Percentiles rank a stretch among this genome's conserved stretches.
Evolutionary conservation across 1,140 invertebrate species (phyloP).

Genomic region (Drosophila busckii): DNA sequence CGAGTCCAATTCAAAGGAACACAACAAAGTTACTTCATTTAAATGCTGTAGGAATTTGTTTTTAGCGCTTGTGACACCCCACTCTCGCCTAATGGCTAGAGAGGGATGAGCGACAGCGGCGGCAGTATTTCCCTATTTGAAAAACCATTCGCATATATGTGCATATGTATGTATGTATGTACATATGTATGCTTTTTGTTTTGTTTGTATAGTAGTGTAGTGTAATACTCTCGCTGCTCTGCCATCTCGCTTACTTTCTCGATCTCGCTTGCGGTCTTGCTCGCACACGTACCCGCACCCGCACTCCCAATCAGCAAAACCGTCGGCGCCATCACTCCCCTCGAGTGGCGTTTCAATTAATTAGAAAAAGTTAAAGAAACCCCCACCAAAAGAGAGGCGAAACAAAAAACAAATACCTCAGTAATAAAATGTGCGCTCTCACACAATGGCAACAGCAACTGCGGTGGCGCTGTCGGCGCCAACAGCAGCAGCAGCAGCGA

Average conservation of each 20-base stretch:
- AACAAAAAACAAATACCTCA: conserved; percentile 64
- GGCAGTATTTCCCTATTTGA: conserved; percentile 34
- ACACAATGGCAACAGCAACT: conserved; percentile 47
- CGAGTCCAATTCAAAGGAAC: conserved; percentile 33
- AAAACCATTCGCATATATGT: conserved; percentile 41
- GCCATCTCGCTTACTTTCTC: background rate
- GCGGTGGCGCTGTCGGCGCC: conserved; percentile 25
- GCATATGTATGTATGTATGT: conserved; percentile 25
- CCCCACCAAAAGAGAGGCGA: conserved; percentile 12
- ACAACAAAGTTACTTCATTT: conserved; percentile 63
- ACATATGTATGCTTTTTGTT: background rate
- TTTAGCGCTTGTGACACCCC: conserved; percentile 53
- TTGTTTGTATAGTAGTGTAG: conserved; percentile 5
- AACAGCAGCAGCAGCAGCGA: conserved; percentile 36
- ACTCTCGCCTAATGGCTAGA: conserved; percentile 1
- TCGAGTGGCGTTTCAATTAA: conserved; percentile 75
- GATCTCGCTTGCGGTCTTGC: conserved; percentile 12
- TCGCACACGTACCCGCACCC: conserved; percentile 4
- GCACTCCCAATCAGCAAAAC: conserved; percentile 5
- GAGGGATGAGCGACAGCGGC: conserved; percentile 11
- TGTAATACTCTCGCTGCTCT: background rate
- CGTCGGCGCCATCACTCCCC: conserved; percentile 54
- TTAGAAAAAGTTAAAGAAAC: conserved; percentile 77
- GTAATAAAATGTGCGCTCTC: conserved; percentile 73
- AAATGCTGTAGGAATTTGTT: conserved; percentile 73